A percentile compares a stretch with the other conserved stretches of the same genome.
phyloP scores from a whole-genome alignment of 2,113 vertebrate genomes.

The Cryptoleucopteryx plumbea region DNA sequence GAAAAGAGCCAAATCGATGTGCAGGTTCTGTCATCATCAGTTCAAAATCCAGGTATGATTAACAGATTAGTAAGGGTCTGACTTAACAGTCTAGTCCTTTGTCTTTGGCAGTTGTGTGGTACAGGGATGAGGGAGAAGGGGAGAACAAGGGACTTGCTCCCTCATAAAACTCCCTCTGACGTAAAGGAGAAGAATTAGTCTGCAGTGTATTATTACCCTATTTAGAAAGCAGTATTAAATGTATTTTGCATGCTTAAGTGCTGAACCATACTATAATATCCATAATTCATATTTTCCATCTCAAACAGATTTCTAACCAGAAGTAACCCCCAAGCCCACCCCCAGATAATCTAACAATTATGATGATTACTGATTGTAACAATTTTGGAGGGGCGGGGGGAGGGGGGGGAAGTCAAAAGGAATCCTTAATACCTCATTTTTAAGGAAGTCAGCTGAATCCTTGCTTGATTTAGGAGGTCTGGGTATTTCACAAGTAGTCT shows the following conservation, averaged over 20 bases:
- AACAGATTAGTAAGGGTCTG: not conserved
- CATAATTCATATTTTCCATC: not conserved
- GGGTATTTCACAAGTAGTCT: conserved; percentile 71
- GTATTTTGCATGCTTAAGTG: not conserved
- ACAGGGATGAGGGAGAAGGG: not conserved
- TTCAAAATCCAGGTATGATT: not conserved
- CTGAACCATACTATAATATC: not conserved
- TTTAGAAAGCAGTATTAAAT: not conserved
- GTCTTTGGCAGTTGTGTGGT: not conserved
- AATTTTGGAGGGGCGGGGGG: too few relatives aligned
- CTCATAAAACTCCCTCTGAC: not conserved
- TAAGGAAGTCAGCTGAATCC: conserved; percentile 55
- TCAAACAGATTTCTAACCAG: not conserved
- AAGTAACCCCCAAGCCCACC: too few relatives aligned
- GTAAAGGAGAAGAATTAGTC: not conserved
- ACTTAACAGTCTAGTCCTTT: not conserved
- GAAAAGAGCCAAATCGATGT: not conserved
- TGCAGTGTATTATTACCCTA: not conserved
- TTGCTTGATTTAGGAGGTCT: conserved; percentile 6
- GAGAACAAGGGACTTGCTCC: not conserved
- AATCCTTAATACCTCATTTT: conserved; percentile 78
- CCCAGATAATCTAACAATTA: too few relatives aligned
- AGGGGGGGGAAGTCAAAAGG: not conserved
- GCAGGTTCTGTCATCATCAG: not conserved
- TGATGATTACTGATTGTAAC: too few relatives aligned